Conservation (phyloP, 2,113 vertebrate species). For the Tetrax tetrax region DNA sequence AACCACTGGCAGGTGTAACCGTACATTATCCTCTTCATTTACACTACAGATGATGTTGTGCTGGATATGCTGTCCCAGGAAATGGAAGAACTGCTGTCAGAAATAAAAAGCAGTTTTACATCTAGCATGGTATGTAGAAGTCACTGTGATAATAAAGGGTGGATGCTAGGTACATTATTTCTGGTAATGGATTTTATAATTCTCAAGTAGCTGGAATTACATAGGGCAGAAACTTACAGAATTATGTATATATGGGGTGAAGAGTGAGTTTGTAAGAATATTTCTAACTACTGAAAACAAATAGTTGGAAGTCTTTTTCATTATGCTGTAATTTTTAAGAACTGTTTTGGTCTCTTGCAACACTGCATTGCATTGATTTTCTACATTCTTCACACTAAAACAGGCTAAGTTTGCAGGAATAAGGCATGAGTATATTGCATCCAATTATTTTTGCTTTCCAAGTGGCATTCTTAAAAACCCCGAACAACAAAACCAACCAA, state of each 20-base stretch:
- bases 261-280: neutral
- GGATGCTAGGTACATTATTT: neutral
- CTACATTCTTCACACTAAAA: neutral
- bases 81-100: conserved; percentile 41
- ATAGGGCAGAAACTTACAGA: neutral
- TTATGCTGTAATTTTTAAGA: neutral
- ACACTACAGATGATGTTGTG: conserved; percentile 58
- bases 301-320: neutral
- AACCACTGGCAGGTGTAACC: neutral
- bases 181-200: neutral
- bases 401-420: neutral
- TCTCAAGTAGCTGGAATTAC: neutral
- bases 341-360: neutral
- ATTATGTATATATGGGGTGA: neutral
- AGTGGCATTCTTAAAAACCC: neutral
- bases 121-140: conserved; percentile 65
- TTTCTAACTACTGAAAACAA: neutral
- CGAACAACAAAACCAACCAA: neutral
- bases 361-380: neutral
- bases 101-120: conserved; percentile 67
- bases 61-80: conserved; percentile 52
- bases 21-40: neutral
- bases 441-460: neutral
- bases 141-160: neutral
- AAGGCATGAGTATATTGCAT: neutral